Evolutionary conservation across 2,888 invertebrate species (phyloP).

Genomic region (Plagiodera versicolora): DNA sequence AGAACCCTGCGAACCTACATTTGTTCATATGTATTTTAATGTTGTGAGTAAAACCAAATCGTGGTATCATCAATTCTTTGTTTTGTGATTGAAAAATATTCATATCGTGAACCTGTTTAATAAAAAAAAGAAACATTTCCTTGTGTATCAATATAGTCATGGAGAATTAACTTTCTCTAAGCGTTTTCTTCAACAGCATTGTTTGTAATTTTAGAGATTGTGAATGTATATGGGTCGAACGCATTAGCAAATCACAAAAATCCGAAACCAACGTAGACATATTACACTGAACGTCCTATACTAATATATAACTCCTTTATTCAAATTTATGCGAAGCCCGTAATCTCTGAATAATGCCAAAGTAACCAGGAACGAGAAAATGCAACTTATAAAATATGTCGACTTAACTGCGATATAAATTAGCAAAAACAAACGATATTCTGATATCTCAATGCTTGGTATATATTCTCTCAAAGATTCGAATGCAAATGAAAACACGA

Average conservation of each 20-base stretch:
- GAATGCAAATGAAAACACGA: constrained; percentile 48
- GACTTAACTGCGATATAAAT: constrained; percentile 39
- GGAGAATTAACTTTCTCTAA: too few species aligned
- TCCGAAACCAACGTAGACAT: neutral
- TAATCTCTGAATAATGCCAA: constrained; percentile 27
- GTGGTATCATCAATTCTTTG: too few species aligned
- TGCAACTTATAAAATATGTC: constrained; percentile 36
- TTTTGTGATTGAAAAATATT: too few species aligned
- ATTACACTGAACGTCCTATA: constrained; percentile 23
- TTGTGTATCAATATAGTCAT: too few species aligned
- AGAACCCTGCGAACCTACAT: too few species aligned
- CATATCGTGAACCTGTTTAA: too few species aligned
- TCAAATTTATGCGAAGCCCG: constrained; percentile 30
- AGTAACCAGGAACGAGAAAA: constrained; percentile 27
- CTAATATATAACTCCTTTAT: constrained; percentile 33
- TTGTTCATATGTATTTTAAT: too few species aligned
- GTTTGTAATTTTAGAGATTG: neutral
- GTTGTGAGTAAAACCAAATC: too few species aligned
- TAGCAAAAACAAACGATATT: constrained; percentile 44
- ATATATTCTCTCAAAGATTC: constrained; percentile 43
- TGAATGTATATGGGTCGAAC: neutral
- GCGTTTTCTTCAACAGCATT: too few species aligned
- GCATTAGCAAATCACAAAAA: neutral
- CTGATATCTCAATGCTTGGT: constrained; percentile 46
- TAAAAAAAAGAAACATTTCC: too few species aligned